These are phyloP conservation scores for Tenthredo notha DNA, from an alignment of 2,888 invertebrate species.

Conservation along the genomic window DNA sequence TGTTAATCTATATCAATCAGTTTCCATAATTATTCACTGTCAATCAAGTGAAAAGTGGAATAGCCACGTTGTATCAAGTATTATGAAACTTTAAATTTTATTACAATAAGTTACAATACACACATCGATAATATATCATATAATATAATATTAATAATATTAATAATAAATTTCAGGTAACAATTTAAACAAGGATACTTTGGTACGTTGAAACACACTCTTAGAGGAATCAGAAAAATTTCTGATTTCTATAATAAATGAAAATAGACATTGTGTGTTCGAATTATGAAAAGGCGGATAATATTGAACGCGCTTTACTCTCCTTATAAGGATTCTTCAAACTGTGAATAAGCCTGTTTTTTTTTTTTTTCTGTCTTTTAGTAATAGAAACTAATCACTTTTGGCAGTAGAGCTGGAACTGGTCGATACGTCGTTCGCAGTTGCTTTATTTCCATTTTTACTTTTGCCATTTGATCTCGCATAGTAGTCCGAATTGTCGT, in stretches of 20 bases:
- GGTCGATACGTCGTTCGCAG: conserved; percentile 11
- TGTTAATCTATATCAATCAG: not conserved
- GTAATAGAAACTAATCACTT: not conserved
- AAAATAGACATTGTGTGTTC: not conserved
- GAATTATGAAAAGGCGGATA: not conserved
- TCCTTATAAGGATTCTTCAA: not conserved
- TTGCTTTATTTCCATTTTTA: conserved; percentile 9
- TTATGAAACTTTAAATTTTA: not conserved
- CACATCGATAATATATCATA: not conserved
- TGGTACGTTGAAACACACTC: conserved; percentile 13
- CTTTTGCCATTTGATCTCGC: conserved; percentile 48
- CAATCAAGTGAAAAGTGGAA: not conserved
- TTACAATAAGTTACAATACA: conserved; percentile 32
- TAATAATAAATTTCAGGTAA: conserved; percentile 14
- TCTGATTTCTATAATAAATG: not conserved
- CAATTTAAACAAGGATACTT: conserved; percentile 19
- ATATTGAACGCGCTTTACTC: not conserved
- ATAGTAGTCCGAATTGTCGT: not conserved
- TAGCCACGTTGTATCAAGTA: not conserved
- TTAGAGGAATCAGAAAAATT: no score
- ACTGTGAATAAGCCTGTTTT: not conserved
- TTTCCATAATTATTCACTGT: not conserved
- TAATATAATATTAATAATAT: not conserved
- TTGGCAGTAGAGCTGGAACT: not conserved
- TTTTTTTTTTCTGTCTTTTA: not conserved